phyloP scores from a whole-genome alignment of 2,113 vertebrate genomes.

The Heterotilapia buettikoferi region DNA sequence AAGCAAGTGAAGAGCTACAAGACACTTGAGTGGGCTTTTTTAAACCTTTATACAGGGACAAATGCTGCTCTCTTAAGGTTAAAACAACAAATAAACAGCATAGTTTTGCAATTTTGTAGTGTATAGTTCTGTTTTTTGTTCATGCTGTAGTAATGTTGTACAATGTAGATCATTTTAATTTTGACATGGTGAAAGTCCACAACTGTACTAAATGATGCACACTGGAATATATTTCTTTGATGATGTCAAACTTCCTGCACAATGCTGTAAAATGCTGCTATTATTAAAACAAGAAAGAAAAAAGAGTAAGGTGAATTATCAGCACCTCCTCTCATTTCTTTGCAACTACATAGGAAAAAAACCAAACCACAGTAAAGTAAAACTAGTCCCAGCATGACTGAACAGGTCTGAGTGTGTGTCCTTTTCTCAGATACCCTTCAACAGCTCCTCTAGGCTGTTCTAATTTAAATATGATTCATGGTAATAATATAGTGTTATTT shows the following conservation, averaged over 20 bases:
- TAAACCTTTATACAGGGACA: neutral
- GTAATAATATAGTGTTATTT: neutral
- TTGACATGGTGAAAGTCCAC: accelerated
- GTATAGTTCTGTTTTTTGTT: accelerated
- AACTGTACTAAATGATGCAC: neutral
- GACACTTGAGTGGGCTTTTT: neutral
- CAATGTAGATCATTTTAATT: neutral
- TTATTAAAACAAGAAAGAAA: accelerated
- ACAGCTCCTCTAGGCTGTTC: neutral
- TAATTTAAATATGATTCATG: neutral
- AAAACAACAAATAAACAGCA: neutral
- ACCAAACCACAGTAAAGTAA: neutral
- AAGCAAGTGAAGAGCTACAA: neutral
- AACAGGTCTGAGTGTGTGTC: neutral
- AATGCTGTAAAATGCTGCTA: accelerated
- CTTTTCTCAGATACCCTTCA: neutral
- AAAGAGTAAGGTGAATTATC: neutral
- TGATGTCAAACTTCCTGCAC: neutral
- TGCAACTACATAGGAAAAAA: neutral
- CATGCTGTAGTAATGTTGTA: neutral
- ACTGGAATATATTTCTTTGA: neutral
- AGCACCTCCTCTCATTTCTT: neutral
- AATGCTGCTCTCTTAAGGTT: neutral
- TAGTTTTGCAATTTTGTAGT: neutral
- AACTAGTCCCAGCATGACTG: neutral